Evolutionary conservation across 35 echinoderm and acorn worm genomes (phyloP), one percentile per base, ranked within the genome.

Genomic region (Patiria miniata): DNA sequence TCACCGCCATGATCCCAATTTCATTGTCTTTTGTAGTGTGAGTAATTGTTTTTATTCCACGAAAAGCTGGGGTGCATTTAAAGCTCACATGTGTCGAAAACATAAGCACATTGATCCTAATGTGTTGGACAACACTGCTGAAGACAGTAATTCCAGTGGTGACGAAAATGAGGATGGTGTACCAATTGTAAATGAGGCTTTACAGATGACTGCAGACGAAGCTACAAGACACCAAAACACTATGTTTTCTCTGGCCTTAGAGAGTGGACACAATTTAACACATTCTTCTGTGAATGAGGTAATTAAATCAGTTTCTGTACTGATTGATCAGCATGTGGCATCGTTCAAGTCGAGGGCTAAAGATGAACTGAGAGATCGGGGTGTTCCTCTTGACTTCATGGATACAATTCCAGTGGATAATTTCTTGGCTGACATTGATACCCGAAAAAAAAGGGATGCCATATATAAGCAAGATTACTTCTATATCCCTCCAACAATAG

Each of bases 1-100:
- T 1, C 61, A 87, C 23, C 68, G 32, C 32, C 83, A 85, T 68
- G 83, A 85, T 65, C 54, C 83, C 39, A 68, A 87, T 87, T 87
- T 87, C 19, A 78, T 78, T 12, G 39, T 51, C 4, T 87, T 87
- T 50, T 87, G 85, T 50, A 87, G 85, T 78, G 36, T 78, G 77
- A 16, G 78, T 5, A 61, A 61, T 19, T 61, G 58, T 61, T 61
- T 5, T 7, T 61, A 61, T 61, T 61, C 58, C 28, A 61, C 5
- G 3, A 61, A 19, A 19, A 61, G 58, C 58, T 61, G 58, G 58
- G 28, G 28, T 7, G 58, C 58, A 2, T 61, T 61, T 61, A 61
- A 61, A 29, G 58, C 28, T 22, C 58, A 61, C 18, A 22, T 61
- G 17, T 7, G 58, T 61, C 58, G 58, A 7, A 61, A 61, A 61